A percentile compares a stretch with the other conserved stretches of the same genome.
These are phyloP conservation scores for Brachypalpus laphriformis DNA, from an alignment of 2,888 invertebrate genomes.

Conservation along the genomic window DNA sequence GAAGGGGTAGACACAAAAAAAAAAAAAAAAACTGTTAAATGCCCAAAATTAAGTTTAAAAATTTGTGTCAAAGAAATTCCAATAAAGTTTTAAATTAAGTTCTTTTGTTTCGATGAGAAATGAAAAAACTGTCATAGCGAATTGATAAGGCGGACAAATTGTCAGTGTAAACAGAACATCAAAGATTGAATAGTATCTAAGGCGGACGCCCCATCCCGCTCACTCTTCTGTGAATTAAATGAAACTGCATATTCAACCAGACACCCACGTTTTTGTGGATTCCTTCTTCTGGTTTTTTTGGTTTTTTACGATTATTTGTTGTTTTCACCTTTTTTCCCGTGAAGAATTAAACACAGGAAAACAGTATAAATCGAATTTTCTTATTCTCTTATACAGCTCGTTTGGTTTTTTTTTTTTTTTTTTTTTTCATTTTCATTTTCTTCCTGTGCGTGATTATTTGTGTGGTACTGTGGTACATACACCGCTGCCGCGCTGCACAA, in stretches of 20 bases:
- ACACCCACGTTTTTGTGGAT: conserved; percentile 57
- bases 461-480: conserved; percentile 28
- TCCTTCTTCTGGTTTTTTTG: conserved; percentile 21
- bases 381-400: not conserved
- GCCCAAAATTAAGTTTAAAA: conserved; percentile 15
- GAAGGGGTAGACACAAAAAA: too few relatives aligned
- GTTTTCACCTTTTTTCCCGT: conserved; percentile 52
- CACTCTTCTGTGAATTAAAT: conserved; percentile 13
- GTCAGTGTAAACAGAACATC: conserved; percentile 38
- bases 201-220: not conserved
- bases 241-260: conserved; percentile 37
- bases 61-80: conserved; percentile 44
- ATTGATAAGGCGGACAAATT: conserved; percentile 41
- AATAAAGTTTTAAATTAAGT: conserved; percentile 24
- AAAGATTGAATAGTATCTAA: conserved; percentile 3
- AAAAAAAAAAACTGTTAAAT: conserved; percentile 6
- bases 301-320: conserved; percentile 43
- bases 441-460: conserved; percentile 56
- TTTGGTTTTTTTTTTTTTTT: conserved; percentile 1
- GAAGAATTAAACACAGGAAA: conserved; percentile 28
- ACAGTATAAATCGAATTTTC: conserved; percentile 15
- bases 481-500: conserved; percentile 15
- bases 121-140: conserved; percentile 32
- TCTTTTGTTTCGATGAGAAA: conserved; percentile 43
- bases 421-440: conserved; percentile 25